Percentiles rank a stretch among this genome's conserved stretches.
phyloP scores from a whole-genome alignment of 92 coral and sea anemone species.

The Blastomussa wellsi region DNA sequence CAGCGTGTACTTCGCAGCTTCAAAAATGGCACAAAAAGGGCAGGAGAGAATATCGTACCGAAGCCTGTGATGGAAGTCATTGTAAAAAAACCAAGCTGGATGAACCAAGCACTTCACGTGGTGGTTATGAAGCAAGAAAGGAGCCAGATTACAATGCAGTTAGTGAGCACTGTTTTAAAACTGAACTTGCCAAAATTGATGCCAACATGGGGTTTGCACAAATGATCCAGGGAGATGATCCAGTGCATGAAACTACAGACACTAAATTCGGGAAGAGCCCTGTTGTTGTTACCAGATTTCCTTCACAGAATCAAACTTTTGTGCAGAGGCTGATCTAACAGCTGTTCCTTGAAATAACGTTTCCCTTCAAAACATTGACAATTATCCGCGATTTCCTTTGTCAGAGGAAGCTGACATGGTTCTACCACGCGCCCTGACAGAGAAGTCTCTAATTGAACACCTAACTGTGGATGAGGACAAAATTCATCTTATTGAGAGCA shows the following conservation, averaged over 20 bases:
- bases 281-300: slow-evolving; percentile 48
- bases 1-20: slow-evolving; percentile 44
- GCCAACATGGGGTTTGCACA: slow-evolving; percentile 60
- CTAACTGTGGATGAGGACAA: slow-evolving; percentile 25
- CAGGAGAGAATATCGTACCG: slow-evolving; percentile 38
- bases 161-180: slow-evolving; percentile 24
- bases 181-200: slow-evolving; percentile 29
- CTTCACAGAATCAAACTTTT: slow-evolving; percentile 44
- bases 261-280: slow-evolving; percentile 61
- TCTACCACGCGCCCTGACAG: slow-evolving; percentile 19
- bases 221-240: not conserved
- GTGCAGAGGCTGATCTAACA: slow-evolving; percentile 24
- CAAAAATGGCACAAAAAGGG: slow-evolving; percentile 62
- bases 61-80: slow-evolving; percentile 49
- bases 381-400: slow-evolving; percentile 39
- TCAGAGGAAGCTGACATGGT: slow-evolving; percentile 7
- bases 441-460: not conserved
- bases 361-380: not conserved
- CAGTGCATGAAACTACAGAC: not conserved
- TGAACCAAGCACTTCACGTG: not conserved
- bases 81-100: slow-evolving; percentile 54
- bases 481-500: slow-evolving; percentile 33
- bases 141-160: not conserved
- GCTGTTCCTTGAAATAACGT: slow-evolving; percentile 31
- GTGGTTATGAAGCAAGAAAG: slow-evolving; percentile 64